Percentiles rank a stretch among this genome's conserved stretches.
Evolutionary conservation across 1,140 invertebrate species (phyloP).

Genomic region (Metaphire vulgaris): DNA sequence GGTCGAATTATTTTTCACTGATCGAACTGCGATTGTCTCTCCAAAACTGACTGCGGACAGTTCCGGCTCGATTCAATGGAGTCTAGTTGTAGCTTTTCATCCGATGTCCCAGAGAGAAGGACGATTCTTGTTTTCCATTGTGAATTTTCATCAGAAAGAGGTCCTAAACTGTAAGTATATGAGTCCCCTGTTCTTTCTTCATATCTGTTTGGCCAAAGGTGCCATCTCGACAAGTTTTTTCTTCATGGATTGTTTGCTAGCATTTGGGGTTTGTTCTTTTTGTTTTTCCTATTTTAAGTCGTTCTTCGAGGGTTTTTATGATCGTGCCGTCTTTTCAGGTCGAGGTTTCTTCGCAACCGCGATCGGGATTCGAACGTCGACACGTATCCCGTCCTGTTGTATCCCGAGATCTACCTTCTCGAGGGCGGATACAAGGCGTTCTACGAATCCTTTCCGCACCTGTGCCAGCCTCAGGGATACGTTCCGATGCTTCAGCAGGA

Average conservation of each 20-base stretch:
- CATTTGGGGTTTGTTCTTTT: not conserved
- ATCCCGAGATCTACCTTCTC: conserved; percentile 90
- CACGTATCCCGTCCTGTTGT: conserved; percentile 77
- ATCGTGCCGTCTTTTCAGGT: not conserved
- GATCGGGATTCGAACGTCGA: conserved; percentile 76
- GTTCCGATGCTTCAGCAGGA: conserved; percentile 10
- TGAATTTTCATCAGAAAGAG: conserved; percentile 21
- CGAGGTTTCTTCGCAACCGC: conserved; percentile 68
- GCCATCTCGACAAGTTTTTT: not conserved
- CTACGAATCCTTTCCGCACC: conserved; percentile 3
- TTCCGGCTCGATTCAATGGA: not conserved
- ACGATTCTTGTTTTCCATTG: conserved; percentile 24
- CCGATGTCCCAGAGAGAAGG: not conserved
- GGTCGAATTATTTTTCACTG: not conserved
- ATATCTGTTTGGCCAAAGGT: not conserved
- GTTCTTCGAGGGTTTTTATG: too few relatives aligned
- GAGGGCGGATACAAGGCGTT: conserved; percentile 79
- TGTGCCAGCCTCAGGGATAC: conserved; percentile 18
- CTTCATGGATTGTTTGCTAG: not conserved
- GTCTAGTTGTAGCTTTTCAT: not conserved
- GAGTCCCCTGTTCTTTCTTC: not conserved
- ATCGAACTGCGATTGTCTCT: not conserved
- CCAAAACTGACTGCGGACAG: not conserved
- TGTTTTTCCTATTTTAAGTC: not conserved
- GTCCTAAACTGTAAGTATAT: conserved; percentile 51